A percentile compares a stretch with the other conserved stretches of the same genome.
Evolutionary conservation across 30 jellyfish, hydroid and myxozoan species (phyloP).

Genomic region (Aurelia coerulea): DNA sequence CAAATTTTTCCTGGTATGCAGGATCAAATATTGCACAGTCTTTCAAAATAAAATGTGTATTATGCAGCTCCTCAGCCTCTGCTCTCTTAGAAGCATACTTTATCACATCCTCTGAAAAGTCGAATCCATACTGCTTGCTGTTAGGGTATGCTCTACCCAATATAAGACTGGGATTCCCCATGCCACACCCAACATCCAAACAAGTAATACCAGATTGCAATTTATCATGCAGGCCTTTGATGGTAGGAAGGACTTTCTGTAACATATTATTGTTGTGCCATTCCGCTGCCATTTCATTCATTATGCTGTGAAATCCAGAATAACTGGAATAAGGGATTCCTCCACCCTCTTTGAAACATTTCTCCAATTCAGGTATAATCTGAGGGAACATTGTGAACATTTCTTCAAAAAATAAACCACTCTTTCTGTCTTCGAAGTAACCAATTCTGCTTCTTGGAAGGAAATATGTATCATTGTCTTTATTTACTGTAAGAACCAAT

Average conservation of each 20-base stretch:
- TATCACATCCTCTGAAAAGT: constrained; percentile 34
- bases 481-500: constrained; percentile 2
- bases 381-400: constrained; percentile 26
- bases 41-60: constrained; percentile 24
- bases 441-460: constrained; percentile 25
- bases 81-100: constrained; percentile 27
- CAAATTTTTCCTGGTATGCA: constrained; percentile 15
- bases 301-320: constrained; percentile 12
- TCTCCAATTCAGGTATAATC: neutral
- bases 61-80: constrained; percentile 9
- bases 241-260: constrained; percentile 17
- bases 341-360: constrained; percentile 61
- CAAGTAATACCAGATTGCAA: constrained; percentile 23
- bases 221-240: constrained; percentile 44
- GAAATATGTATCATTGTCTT: constrained; percentile 40
- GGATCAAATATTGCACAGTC: constrained; percentile 10
- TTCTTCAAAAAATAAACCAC: constrained; percentile 5
- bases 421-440: neutral
- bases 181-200: constrained; percentile 57
- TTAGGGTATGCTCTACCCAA: constrained; percentile 39
- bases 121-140: constrained; percentile 43
- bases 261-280: constrained; percentile 14
- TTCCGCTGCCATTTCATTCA: constrained; percentile 31
- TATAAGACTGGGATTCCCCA: constrained; percentile 43
- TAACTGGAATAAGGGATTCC: constrained; percentile 55